Evolutionary conservation across 2,888 invertebrate genomes (phyloP), one percentile per base, ranked within the genome.

Genomic region (Erebia epiphron): DNA sequence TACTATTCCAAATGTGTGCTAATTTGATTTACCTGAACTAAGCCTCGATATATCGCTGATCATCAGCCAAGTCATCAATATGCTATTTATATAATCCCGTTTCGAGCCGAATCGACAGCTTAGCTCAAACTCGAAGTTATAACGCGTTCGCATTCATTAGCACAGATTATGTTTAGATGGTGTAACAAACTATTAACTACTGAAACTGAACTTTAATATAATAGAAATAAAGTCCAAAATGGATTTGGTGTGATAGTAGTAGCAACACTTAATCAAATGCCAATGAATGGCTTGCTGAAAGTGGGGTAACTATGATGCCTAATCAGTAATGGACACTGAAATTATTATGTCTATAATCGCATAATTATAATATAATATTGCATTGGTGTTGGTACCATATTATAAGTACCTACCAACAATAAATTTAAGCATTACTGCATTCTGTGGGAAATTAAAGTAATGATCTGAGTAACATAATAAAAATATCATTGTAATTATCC

Each of bases 71-170:
- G 68, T 56, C 70, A 74, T 74, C 72, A 46, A 73, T 72, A 69
- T 68, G 63, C 70, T 70, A 70, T 72, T 74, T 74, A 67, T 74
- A 68, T 74, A 74, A 74, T 74, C 72, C 69, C 26, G 70, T 73
- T 71, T 81, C 79, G 79, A 82, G 80, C 84, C 78, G 77, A 76
- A 73, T 79, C 76, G 76, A 75, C 72, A 73, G 77, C 75, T 78
- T 76, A 77, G 78, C 74, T 75, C 75, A 77, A 76, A 79, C 79
- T 74, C 75, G 76, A 76, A 79, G 76, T 77, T 78, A 79, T 78
- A 75, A 75, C 75, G 67, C 75, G 76, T 76, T 76, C 72, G 75
- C 75, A 77, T 79, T 77, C 78, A 79, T 79, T 78, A 79, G 78
- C 71, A 65, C 75, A 76, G 79, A 76, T 79, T 79, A 79, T 73